Conservation (phyloP, 2,113 vertebrate genomes). For the Chaenocephalus aceratus region DNA sequence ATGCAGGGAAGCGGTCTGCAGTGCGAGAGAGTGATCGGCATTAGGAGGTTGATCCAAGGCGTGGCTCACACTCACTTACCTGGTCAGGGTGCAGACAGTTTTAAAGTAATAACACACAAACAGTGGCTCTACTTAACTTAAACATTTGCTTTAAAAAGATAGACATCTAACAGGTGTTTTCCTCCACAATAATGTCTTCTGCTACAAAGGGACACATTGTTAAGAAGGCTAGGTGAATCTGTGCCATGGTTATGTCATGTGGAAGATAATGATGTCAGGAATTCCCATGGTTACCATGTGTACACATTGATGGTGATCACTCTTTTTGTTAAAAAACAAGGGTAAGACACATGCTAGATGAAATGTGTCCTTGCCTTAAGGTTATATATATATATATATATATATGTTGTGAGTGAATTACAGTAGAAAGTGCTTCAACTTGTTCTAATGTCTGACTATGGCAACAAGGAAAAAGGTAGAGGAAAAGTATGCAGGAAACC, state of each 20-base stretch:
- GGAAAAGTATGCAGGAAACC: background rate
- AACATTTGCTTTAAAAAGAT: background rate
- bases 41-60: slow-evolving; percentile 97
- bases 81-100: slow-evolving; percentile 82
- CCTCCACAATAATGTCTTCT: background rate
- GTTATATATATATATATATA: background rate
- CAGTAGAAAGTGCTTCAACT: too few relatives aligned
- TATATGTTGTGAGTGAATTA: background rate
- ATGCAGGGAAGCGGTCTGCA: slow-evolving; percentile 91
- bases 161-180: background rate
- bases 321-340: too few relatives aligned
- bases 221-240: background rate
- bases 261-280: background rate
- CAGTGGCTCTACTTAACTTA: background rate
- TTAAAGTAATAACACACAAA: slow-evolving; percentile 25
- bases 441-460: too few relatives aligned
- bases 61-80: slow-evolving; percentile 91
- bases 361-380: background rate
- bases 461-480: too few relatives aligned
- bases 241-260: background rate
- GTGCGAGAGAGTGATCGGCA: slow-evolving; percentile 86
- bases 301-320: background rate
- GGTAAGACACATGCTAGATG: too few relatives aligned
- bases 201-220: too few relatives aligned
- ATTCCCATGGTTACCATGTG: background rate